These are phyloP conservation scores for Leptinotarsa undecemlineata DNA, from an alignment of 1,140 invertebrate genomes.

Conservation along the genomic window DNA sequence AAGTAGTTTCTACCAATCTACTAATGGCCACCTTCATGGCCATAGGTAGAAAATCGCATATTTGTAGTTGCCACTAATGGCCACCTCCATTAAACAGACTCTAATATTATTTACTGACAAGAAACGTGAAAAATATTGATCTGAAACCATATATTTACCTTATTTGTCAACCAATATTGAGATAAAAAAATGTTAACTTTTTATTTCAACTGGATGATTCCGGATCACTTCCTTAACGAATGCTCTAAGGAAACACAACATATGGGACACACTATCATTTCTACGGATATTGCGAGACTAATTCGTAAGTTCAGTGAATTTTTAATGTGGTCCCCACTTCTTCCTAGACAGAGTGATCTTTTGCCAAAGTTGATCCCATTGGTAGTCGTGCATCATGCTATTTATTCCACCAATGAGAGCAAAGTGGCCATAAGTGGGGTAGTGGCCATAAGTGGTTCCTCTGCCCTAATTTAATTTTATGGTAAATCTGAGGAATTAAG, in stretches of 20 bases:
- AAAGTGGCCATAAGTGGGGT: background rate
- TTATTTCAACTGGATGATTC: conserved; percentile 6
- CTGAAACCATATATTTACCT: conserved; percentile 8
- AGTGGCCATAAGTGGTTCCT: conserved; percentile 7
- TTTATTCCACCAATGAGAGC: background rate
- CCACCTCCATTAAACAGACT: conserved; percentile 5
- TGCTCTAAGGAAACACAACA: background rate
- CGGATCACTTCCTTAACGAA: conserved; percentile 7
- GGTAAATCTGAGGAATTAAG: too few relatives aligned
- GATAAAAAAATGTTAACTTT: conserved; percentile 1
- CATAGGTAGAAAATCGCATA: conserved; percentile 4
- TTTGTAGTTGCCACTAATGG: conserved; percentile 7
- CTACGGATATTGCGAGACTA: conserved; percentile 5
- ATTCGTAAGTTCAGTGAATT: conserved; percentile 8
- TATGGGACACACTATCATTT: conserved; percentile 2
- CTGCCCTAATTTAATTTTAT: background rate
- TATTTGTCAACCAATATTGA: conserved; percentile 6
- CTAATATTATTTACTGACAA: conserved; percentile 3
- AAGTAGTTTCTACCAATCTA: background rate
- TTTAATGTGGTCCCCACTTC: conserved; percentile 5
- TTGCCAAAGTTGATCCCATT: conserved; percentile 2
- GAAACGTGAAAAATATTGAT: conserved; percentile 8
- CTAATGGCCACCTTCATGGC: conserved; percentile 4
- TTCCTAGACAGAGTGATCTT: conserved; percentile 7
- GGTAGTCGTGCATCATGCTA: background rate